Conservation (phyloP, 2,797 vertebrate species). For the Hoplostethus atlanticus region DNA sequence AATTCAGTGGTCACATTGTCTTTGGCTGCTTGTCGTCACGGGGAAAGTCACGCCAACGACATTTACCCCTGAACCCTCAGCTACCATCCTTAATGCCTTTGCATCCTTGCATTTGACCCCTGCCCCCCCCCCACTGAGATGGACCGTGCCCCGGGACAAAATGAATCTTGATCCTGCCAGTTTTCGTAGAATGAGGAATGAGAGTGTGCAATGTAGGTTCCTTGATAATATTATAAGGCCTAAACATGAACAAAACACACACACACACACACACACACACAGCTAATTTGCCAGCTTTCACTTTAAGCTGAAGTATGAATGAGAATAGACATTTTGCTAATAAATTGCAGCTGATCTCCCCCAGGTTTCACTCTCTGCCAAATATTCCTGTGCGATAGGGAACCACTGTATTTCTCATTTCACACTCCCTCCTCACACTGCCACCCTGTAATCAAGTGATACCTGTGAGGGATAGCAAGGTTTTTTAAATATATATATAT, state of each 20-base stretch:
- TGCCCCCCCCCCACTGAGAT: neutral
- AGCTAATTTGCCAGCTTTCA: neutral
- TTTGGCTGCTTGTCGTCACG: constrained; percentile 71
- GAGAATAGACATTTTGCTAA: constrained; percentile 29
- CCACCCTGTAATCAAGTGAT: neutral
- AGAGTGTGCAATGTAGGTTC: no score
- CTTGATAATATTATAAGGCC: neutral
- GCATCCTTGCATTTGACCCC: constrained; percentile 38
- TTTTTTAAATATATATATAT: no score
- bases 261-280: neutral
- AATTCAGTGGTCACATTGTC: constrained; percentile 78
- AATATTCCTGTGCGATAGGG: constrained; percentile 22
- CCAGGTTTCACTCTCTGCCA: constrained; percentile 16
- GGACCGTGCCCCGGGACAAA: no score
- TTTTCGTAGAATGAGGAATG: no score
- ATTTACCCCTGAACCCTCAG: constrained; percentile 67
- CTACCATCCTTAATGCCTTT: constrained; percentile 70
- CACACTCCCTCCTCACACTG: neutral
- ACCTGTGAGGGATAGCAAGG: no score
- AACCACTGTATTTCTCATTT: constrained; percentile 1
- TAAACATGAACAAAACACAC: neutral
- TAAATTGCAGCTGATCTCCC: constrained; percentile 42
- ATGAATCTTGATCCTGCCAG: no score
- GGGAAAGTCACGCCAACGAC: constrained; percentile 74
- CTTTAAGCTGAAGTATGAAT: constrained; percentile 41